Percentiles rank a stretch among this genome's conserved stretches.
phyloP scores from a whole-genome alignment of 2,113 vertebrate genomes.

The Craseonycteris thonglongyai region DNA sequence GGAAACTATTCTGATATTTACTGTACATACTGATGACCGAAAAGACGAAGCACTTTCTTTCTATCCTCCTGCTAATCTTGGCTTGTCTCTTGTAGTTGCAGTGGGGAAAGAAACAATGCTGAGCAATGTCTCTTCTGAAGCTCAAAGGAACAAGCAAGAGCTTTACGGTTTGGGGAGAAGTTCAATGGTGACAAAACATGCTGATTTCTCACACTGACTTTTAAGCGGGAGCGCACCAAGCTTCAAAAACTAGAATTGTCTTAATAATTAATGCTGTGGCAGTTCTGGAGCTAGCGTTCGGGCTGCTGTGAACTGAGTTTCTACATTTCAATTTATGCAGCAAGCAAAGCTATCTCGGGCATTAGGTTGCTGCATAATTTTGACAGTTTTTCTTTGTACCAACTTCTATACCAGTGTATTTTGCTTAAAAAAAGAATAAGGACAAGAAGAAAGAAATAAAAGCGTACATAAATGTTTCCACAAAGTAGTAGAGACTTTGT shows the following conservation, averaged over 20 bases:
- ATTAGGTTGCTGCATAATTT: neutral
- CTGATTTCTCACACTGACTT: neutral
- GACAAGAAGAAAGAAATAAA: neutral
- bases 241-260: neutral
- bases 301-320: neutral
- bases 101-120: neutral
- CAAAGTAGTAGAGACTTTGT: slow-evolving; percentile 26
- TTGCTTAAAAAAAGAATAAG: neutral
- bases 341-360: neutral
- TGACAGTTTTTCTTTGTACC: neutral
- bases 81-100: neutral
- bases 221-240: neutral
- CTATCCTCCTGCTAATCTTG: neutral
- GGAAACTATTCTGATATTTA: neutral
- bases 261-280: neutral
- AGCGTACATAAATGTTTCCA: neutral
- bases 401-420: neutral
- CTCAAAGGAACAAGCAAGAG: neutral
- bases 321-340: slow-evolving; percentile 1
- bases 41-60: neutral
- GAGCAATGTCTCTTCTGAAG: neutral
- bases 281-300: neutral
- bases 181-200: neutral
- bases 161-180: neutral
- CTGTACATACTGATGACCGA: neutral